Conservation (phyloP, 2,113 vertebrate genomes). For the Protobothrops mucrosquamatus region DNA sequence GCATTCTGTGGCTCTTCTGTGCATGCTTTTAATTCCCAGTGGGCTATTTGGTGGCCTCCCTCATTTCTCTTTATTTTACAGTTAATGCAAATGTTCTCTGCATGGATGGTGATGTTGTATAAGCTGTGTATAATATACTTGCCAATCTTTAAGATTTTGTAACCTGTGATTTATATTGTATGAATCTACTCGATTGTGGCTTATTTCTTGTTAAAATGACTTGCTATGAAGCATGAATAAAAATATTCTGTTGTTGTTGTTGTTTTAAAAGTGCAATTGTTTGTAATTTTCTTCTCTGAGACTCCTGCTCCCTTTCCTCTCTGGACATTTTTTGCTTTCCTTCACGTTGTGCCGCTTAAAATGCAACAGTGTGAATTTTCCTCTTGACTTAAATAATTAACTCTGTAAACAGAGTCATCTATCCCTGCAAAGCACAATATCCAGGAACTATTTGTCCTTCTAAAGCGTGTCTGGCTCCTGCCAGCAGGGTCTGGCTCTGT, state of each 20-base stretch:
- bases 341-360: background rate
- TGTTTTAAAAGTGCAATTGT: background rate
- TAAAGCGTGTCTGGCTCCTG: background rate
- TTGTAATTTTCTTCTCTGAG: background rate
- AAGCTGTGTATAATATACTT: background rate
- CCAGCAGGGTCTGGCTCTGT: slow-evolving; percentile 45
- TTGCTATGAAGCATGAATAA: background rate
- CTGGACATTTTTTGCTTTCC: background rate
- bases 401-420: fast-evolving
- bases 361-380: background rate
- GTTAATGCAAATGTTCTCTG: background rate
- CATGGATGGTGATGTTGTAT: background rate
- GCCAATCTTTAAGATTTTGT: background rate
- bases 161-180: background rate
- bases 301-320: background rate
- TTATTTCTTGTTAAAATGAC: background rate
- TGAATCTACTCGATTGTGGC: background rate
- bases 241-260: background rate
- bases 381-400: background rate
- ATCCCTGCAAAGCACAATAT: background rate
- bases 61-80: background rate
- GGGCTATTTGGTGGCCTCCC: too few species aligned
- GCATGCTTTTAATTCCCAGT: background rate
- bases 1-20: background rate
- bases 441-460: background rate